A percentile compares a stretch with the other conserved stretches of the same genome.
Evolutionary conservation across 2,888 invertebrate species (phyloP).

Genomic region (Labia minor): DNA sequence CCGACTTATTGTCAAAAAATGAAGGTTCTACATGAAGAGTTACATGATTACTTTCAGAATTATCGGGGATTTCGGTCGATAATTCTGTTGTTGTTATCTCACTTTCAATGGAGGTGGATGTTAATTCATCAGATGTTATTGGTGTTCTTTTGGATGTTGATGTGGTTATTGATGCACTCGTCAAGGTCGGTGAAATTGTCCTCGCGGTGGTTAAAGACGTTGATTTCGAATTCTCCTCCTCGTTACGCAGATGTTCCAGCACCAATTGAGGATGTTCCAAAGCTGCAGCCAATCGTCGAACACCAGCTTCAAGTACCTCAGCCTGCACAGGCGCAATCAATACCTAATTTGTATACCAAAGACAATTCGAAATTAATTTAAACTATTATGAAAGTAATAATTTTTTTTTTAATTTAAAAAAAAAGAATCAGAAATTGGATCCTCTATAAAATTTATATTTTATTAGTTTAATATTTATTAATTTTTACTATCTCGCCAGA

Average conservation of each 20-base stretch:
- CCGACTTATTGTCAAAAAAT: background rate
- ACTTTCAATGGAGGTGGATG: background rate
- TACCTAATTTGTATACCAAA: too few relatives aligned
- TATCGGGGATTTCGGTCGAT: background rate
- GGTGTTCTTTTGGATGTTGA: background rate
- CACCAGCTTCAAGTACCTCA: background rate
- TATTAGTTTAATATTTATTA: too few relatives aligned
- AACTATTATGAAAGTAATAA: too few relatives aligned
- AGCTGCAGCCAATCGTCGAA: background rate
- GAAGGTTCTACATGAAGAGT: background rate
- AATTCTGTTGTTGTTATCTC: background rate
- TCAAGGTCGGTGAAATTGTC: too few relatives aligned
- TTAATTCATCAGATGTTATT: background rate
- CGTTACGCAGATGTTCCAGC: background rate
- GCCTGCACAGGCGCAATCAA: background rate
- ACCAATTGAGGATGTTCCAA: background rate
- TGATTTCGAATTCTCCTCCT: background rate
- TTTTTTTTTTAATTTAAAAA: too few relatives aligned
- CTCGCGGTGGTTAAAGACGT: background rate
- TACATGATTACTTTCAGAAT: background rate
- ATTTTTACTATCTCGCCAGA: too few relatives aligned
- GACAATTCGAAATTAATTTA: too few relatives aligned
- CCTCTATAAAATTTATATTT: too few relatives aligned
- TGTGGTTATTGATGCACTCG: too few relatives aligned
- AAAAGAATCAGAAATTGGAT: too few relatives aligned